These are phyloP conservation scores for Eriosoma lanigerum DNA, from an alignment of 1,140 invertebrate species.

Conservation along the genomic window DNA sequence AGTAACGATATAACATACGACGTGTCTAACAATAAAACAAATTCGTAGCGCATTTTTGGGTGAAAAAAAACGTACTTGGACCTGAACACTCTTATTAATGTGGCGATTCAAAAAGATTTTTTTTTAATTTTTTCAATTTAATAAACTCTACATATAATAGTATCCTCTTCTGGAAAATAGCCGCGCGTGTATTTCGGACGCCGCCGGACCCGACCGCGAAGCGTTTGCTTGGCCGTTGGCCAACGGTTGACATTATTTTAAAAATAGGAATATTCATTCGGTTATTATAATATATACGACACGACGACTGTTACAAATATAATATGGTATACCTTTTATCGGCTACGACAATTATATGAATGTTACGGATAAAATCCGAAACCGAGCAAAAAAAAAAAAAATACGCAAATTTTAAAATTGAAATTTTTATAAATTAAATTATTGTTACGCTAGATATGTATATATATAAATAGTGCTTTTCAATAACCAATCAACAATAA, in stretches of 20 bases:
- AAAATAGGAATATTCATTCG: constrained; percentile 29
- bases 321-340: too few relatives aligned
- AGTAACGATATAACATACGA: background rate
- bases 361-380: too few relatives aligned
- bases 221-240: background rate
- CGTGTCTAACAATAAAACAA: constrained; percentile 32
- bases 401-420: too few relatives aligned
- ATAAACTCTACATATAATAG: background rate
- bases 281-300: constrained; percentile 29
- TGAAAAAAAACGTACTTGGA: background rate
- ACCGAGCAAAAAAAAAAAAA: too few relatives aligned
- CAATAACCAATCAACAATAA: too few relatives aligned
- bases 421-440: too few relatives aligned
- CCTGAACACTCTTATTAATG: constrained; percentile 8
- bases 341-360: too few relatives aligned
- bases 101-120: background rate
- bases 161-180: constrained; percentile 13
- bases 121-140: background rate
- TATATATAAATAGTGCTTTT: too few relatives aligned
- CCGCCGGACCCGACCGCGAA: background rate
- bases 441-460: too few relatives aligned
- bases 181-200: constrained; percentile 18
- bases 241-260: constrained; percentile 33
- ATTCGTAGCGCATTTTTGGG: background rate
- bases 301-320: too few relatives aligned